Percentiles rank a stretch among this genome's conserved stretches.
These are phyloP conservation scores for Anthophora plumipes DNA, from an alignment of 2,888 invertebrate species.

Conservation along the genomic window DNA sequence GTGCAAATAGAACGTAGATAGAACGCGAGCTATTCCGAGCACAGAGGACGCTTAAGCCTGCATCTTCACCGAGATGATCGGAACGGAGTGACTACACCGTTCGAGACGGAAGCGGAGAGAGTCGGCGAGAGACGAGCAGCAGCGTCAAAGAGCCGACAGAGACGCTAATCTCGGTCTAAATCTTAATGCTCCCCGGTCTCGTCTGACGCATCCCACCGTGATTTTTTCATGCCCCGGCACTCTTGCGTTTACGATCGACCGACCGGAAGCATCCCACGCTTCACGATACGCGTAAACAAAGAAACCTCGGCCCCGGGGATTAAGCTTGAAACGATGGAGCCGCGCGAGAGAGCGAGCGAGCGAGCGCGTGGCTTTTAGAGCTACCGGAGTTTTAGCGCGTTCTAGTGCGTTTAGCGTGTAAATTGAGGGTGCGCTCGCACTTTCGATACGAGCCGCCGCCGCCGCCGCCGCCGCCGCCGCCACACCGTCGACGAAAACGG, in stretches of 20 bases:
- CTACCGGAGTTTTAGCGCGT: slow-evolving; percentile 66
- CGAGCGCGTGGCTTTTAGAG: slow-evolving; percentile 56
- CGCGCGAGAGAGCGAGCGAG: too few relatives aligned
- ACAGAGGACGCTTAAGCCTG: too few relatives aligned
- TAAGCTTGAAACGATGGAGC: slow-evolving; percentile 8
- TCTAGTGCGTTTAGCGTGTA: slow-evolving; percentile 67
- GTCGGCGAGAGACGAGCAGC: neutral
- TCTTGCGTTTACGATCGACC: slow-evolving; percentile 46
- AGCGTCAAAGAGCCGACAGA: neutral
- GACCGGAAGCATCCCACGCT: slow-evolving; percentile 26
- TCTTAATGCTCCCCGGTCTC: slow-evolving; percentile 43
- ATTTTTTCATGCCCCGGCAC: slow-evolving; percentile 21
- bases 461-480: too few relatives aligned
- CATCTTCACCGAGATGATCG: too few relatives aligned
- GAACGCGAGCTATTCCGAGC: too few relatives aligned
- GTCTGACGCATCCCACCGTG: slow-evolving; percentile 18
- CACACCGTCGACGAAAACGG: slow-evolving; percentile 17
- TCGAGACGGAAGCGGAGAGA: neutral
- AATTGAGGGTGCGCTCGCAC: slow-evolving; percentile 49
- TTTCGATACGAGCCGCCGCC: neutral
- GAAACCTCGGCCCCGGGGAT: slow-evolving; percentile 18
- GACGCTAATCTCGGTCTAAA: slow-evolving; percentile 55
- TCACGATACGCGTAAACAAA: slow-evolving; percentile 49
- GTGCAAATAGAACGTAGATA: too few relatives aligned
- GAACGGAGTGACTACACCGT: too few relatives aligned